Percentiles rank a stretch among this genome's conserved stretches.
Conservation (phyloP, 2,888 invertebrate species). For the Aromia moschata region DNA sequence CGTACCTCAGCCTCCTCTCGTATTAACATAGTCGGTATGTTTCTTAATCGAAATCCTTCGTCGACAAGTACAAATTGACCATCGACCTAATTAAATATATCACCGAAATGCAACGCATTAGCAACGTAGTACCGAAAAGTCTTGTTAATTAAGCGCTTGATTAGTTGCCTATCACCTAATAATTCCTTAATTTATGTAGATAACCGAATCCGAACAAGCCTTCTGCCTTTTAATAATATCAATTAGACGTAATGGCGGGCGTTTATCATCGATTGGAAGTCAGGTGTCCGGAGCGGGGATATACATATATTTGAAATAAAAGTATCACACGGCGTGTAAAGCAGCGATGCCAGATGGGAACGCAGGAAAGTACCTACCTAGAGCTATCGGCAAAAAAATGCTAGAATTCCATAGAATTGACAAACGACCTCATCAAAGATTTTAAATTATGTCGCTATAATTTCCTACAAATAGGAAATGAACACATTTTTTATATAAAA, state of each 20-base stretch:
- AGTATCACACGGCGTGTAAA: conserved; percentile 12
- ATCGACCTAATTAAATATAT: conserved; percentile 26
- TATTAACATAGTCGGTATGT: conserved; percentile 1
- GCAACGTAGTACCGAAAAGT: conserved; percentile 15
- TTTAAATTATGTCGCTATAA: too few species aligned
- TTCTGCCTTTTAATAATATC: conserved; percentile 27
- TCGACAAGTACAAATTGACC: conserved; percentile 26
- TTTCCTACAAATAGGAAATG: too few species aligned
- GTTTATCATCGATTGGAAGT: conserved; percentile 21
- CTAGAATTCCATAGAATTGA: too few species aligned
- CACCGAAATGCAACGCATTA: conserved; percentile 21
- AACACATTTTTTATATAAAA: too few species aligned
- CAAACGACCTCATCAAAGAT: too few species aligned
- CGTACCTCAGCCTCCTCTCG: neutral
- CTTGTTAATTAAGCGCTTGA: conserved; percentile 24
- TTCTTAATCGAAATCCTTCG: neutral
- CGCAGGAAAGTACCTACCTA: too few species aligned
- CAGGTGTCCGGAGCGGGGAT: neutral
- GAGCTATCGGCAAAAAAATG: too few species aligned
- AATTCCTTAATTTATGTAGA: conserved; percentile 27
- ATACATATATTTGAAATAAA: conserved; percentile 15
- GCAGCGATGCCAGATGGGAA: too few species aligned
- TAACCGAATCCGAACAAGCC: conserved; percentile 20
- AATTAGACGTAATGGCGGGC: conserved; percentile 19
- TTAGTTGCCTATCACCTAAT: conserved; percentile 25